A percentile compares a stretch with the other conserved stretches of the same genome.
These are phyloP conservation scores for Slavum lentiscoides DNA, from an alignment of 2,888 invertebrate genomes.

Conservation along the genomic window DNA sequence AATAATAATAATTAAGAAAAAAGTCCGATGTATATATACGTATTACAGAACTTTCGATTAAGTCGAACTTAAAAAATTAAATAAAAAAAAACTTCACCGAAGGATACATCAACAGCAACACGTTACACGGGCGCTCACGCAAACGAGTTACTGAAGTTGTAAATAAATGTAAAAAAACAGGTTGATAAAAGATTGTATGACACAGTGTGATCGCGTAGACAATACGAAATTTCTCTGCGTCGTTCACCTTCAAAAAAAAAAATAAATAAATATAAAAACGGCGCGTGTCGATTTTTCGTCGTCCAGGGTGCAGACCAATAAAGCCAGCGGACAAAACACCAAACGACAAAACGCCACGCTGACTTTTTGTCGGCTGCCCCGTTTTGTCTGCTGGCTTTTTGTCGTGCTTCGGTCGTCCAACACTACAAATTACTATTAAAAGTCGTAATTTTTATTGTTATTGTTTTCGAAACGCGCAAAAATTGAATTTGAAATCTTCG, in stretches of 20 bases:
- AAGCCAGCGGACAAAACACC: no score
- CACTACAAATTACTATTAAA: no score
- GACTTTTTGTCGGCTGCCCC: no score
- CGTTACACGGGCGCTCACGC: constrained; percentile 34
- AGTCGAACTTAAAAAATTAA: constrained; percentile 38
- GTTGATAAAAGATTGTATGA: constrained; percentile 45
- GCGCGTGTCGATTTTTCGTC: not conserved
- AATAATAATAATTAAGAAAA: not conserved
- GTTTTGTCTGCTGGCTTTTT: no score
- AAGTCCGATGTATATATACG: constrained; percentile 12
- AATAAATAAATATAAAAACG: not conserved
- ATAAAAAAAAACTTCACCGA: constrained; percentile 41
- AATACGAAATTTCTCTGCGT: not conserved
- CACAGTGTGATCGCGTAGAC: constrained; percentile 19
- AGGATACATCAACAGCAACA: constrained; percentile 52
- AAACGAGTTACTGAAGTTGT: constrained; percentile 52
- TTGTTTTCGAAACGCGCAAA: no score
- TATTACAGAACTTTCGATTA: constrained; percentile 34
- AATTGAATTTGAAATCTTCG: no score
- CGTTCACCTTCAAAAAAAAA: not conserved
- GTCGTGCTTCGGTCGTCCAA: no score
- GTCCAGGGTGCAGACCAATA: no score
- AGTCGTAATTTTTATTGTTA: no score
- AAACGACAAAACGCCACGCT: no score
- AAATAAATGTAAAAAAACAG: constrained; percentile 38